A percentile compares a stretch with the other conserved stretches of the same genome.
Evolutionary conservation across 2,113 vertebrate genomes (phyloP).

Genomic region (Beaufortia kweichowensis): DNA sequence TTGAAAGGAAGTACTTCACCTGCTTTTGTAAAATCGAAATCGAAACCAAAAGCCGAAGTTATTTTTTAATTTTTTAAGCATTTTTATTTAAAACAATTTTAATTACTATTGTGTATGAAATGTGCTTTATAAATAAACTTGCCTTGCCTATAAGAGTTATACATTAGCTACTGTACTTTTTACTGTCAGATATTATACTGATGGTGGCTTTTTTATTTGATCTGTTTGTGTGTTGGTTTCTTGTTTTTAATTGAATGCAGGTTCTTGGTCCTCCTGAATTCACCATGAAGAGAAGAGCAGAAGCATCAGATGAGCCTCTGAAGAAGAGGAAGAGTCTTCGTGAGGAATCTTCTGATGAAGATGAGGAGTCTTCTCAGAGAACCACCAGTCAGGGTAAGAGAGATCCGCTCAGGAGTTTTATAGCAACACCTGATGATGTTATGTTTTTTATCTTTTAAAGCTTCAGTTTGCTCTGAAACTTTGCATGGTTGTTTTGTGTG

Average conservation of each 20-base stretch:
- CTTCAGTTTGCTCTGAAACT: too few relatives aligned
- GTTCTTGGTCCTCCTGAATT: slow-evolving; percentile 39
- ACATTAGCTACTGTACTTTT: too few relatives aligned
- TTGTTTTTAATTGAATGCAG: slow-evolving; percentile 18
- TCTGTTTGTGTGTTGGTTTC: background rate
- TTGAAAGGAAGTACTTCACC: too few relatives aligned
- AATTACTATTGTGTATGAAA: too few relatives aligned
- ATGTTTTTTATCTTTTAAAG: too few relatives aligned
- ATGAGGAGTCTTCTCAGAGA: slow-evolving; percentile 51
- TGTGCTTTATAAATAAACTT: too few relatives aligned
- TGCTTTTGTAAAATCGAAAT: too few relatives aligned
- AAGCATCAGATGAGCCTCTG: slow-evolving; percentile 35
- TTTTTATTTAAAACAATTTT: background rate
- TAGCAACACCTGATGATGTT: background rate
- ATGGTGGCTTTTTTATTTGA: background rate
- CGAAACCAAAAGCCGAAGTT: too few relatives aligned
- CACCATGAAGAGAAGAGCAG: slow-evolving; percentile 68
- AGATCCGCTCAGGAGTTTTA: background rate
- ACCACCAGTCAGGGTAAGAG: slow-evolving; percentile 60
- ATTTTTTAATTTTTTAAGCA: too few relatives aligned
- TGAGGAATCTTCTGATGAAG: slow-evolving; percentile 60
- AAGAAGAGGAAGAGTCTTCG: slow-evolving; percentile 53
- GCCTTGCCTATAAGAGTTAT: too few relatives aligned
- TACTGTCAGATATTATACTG: background rate
- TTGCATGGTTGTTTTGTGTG: too few relatives aligned